phyloP scores from a whole-genome alignment of 2,113 vertebrate genomes.

The Sturnus vulgaris region DNA sequence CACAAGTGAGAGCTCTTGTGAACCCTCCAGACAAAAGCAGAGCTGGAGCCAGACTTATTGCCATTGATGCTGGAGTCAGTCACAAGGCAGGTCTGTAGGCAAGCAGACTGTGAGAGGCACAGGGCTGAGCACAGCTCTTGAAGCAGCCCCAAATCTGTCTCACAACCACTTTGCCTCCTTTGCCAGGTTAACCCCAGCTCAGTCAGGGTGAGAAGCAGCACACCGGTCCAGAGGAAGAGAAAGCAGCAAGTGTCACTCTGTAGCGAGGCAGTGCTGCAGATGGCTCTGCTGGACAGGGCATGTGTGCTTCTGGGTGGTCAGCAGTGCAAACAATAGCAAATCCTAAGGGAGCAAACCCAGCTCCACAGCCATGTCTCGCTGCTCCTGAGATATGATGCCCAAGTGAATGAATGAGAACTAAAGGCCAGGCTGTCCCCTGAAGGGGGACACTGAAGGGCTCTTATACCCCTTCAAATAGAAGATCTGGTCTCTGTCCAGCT shows the following conservation, averaged over 20 bases:
- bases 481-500: not conserved
- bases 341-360: not conserved
- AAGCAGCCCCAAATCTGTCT: not conserved
- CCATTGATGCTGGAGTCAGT: not conserved
- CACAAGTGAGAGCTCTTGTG: not conserved
- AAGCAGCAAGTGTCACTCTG: rapidly evolving
- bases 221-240: not conserved
- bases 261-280: not conserved
- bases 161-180: not conserved
- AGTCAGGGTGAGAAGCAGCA: not conserved
- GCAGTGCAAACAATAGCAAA: not conserved
- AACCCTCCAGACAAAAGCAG: not conserved
- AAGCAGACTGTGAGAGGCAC: not conserved
- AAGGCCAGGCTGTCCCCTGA: not conserved
- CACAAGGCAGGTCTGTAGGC: not conserved
- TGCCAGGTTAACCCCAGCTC: rapidly evolving
- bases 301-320: not conserved
- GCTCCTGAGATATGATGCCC: rapidly evolving
- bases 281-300: rapidly evolving
- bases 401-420: not conserved
- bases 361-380: not conserved
- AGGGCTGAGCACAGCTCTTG: not conserved
- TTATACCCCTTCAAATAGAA: not conserved
- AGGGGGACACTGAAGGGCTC: not conserved
- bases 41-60: not conserved